Conservation (phyloP, 2,888 invertebrate species). For the Xylota sylvarum region DNA sequence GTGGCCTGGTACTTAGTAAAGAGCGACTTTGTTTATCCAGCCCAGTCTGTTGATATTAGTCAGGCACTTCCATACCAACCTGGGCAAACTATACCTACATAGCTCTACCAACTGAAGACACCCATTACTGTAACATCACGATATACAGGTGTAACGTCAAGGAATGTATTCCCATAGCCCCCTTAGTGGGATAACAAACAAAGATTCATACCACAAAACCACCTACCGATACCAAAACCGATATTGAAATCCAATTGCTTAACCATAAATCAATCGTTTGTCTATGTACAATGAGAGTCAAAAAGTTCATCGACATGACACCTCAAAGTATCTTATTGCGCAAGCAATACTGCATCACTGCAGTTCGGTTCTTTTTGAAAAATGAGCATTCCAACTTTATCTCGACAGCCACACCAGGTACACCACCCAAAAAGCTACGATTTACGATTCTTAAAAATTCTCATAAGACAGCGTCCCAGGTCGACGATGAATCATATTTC, state of each 20-base stretch:
- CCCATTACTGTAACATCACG: no score
- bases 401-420: slow-evolving; percentile 35
- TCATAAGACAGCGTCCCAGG: background rate
- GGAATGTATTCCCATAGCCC: no score
- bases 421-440: background rate
- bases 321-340: slow-evolving; percentile 33
- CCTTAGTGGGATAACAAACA: no score
- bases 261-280: slow-evolving; percentile 20
- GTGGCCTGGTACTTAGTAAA: no score
- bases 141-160: no score
- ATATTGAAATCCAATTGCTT: background rate
- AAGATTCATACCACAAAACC: no score
- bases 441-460: slow-evolving; percentile 8
- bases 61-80: no score
- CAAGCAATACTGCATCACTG: slow-evolving; percentile 36
- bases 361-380: slow-evolving; percentile 30
- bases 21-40: no score
- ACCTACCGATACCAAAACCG: background rate
- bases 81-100: no score
- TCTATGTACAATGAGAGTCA: slow-evolving; percentile 20
- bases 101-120: no score
- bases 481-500: slow-evolving; percentile 46
- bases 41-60: no score
- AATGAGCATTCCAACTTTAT: slow-evolving; percentile 45
- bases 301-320: slow-evolving; percentile 49